Evolutionary conservation across 2,113 vertebrate species (phyloP).

Genomic region (Bos indicus): DNA sequence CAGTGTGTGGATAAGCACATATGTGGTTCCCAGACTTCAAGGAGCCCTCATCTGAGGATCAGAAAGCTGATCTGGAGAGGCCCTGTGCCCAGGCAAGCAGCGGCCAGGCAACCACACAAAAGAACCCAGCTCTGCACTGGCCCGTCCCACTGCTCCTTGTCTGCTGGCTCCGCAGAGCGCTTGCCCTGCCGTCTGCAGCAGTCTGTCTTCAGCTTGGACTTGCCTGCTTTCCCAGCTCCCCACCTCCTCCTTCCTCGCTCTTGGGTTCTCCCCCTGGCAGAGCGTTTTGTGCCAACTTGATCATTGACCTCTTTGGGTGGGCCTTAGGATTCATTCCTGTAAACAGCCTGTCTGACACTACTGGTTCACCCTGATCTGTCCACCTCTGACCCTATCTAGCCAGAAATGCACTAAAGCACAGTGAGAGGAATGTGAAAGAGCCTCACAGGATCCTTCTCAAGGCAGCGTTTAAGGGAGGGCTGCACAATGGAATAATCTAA

Average conservation of each 20-base stretch:
- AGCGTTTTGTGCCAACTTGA: background rate
- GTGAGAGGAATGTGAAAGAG: background rate
- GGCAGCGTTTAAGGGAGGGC: background rate
- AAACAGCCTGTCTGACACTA: background rate
- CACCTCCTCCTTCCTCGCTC: background rate
- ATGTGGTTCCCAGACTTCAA: background rate
- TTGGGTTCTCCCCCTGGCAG: background rate
- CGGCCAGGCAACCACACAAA: background rate
- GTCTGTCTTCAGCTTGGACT: background rate
- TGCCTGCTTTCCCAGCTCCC: background rate
- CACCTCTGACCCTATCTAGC: background rate
- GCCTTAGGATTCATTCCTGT: background rate
- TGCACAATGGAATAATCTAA: background rate
- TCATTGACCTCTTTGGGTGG: background rate
- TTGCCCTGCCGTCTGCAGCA: background rate
- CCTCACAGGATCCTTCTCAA: background rate
- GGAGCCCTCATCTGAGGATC: background rate
- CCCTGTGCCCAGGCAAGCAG: background rate
- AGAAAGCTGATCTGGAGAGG: background rate
- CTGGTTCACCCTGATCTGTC: background rate
- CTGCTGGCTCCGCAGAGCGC: background rate
- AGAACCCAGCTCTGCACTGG: background rate
- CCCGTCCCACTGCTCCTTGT: background rate
- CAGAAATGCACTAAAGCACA: background rate
- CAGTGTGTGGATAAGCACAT: background rate